phyloP scores from a whole-genome alignment of 2,113 vertebrate species.

The Nyctereutes procyonoides region DNA sequence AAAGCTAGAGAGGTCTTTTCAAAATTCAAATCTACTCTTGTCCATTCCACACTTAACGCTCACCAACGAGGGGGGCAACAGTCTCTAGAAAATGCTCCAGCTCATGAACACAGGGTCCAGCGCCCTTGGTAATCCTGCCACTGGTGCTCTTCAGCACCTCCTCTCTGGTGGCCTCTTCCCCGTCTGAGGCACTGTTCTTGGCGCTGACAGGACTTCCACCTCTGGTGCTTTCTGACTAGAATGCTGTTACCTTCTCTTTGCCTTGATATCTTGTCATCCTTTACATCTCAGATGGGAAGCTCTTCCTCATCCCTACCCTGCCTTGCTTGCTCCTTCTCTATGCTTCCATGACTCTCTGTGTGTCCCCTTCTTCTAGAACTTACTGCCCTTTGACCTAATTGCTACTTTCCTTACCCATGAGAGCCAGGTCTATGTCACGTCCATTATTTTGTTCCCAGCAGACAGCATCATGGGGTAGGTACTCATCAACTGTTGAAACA shows the following conservation, averaged over 20 bases:
- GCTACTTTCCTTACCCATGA: neutral
- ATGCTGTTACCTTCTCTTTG: neutral
- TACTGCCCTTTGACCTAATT: neutral
- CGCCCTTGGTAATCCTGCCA: too few species aligned
- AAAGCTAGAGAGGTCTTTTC: neutral
- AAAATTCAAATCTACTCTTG: neutral
- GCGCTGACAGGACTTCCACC: accelerated
- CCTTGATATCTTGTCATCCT: neutral
- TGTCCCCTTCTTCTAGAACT: neutral
- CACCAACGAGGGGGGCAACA: neutral
- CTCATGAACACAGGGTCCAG: neutral
- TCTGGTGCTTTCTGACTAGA: neutral
- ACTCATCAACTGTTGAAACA: neutral
- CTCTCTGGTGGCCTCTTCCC: neutral
- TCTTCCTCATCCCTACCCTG: too few species aligned
- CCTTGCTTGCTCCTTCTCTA: neutral
- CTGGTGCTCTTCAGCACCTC: too few species aligned
- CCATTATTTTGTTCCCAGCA: neutral
- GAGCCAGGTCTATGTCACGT: neutral
- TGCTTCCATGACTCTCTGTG: neutral
- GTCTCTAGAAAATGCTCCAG: neutral
- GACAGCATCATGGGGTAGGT: neutral
- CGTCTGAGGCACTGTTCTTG: neutral
- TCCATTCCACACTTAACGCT: neutral
- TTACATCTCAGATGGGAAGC: neutral